Base-by-base conservation (phyloP, 1,140 invertebrate genomes). In the Aphelenchoides fujianensis region DNA sequence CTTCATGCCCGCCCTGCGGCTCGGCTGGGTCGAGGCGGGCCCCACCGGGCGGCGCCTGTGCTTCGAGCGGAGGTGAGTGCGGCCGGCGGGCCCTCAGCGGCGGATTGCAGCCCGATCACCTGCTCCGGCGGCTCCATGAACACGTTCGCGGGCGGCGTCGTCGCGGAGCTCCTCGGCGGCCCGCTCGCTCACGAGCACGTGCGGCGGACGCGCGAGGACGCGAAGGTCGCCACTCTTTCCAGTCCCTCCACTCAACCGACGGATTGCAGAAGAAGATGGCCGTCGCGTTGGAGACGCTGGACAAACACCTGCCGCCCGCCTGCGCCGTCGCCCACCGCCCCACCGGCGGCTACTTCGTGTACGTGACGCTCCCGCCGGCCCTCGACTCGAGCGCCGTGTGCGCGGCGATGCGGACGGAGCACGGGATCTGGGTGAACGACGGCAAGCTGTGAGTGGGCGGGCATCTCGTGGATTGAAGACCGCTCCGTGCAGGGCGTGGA, bases 11-110 rank as follows among this genome's bases (percentile, higher is more conserved):
- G 89, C 89, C 0, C 79, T 90, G 28, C 84, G 90, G 23, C 78
- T 90, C 28, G 90, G 90, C 7, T 90, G 90, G 90, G 79, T 90
- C 0, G 90, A 90, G 80, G 85, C 87, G 9, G 41, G 41, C 41
- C 41, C 41, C 12, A 48, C 41, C 12, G 41, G 12, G 41, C 41
- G 41, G 12, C 41, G 41, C 41, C 12, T 12, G 41, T 48, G 41
- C 23, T 48, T 48, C 23, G 12, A 12, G 12, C 41, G 23, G 23
- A 23, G 41, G 12, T n/a, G n/a, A n/a, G n/a, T n/a, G n/a, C n/a
- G n/a, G n/a, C n/a, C n/a, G n/a, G n/a, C n/a, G n/a, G n/a, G n/a
- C n/a, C n/a, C n/a, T n/a, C n/a, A n/a, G n/a, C n/a, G n/a, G n/a
- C 52, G 72, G 68, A 36, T 52, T 35, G n/a, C 54, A 37, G 48